These are phyloP conservation scores for Blastobasis lacticolella DNA, from an alignment of 2,888 invertebrate species.

Conservation along the genomic window DNA sequence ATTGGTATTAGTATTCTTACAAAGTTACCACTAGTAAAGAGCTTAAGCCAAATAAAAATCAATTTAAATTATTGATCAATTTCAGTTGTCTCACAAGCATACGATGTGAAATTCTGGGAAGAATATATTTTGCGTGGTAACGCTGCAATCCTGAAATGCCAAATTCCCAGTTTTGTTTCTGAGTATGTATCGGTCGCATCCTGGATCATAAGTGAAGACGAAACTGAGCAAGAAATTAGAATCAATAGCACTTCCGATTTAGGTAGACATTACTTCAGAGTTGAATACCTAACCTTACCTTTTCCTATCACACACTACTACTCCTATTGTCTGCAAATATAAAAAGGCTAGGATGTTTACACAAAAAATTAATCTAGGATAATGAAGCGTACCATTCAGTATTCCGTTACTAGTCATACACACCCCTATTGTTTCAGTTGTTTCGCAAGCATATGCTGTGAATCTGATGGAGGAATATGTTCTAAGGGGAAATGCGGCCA, in stretches of 20 bases:
- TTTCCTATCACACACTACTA: too few species aligned
- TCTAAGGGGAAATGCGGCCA: conserved; percentile 90
- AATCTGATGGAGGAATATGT: conserved; percentile 96
- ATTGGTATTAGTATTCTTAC: neutral
- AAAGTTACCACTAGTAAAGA: too few species aligned
- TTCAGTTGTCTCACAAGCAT: conserved; percentile 92
- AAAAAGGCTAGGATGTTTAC: too few species aligned
- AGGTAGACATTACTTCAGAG: conserved; percentile 32
- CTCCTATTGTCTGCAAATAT: too few species aligned
- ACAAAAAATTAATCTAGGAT: too few species aligned
- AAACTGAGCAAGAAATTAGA: conserved; percentile 57
- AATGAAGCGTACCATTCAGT: too few species aligned
- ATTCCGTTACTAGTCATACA: conserved; percentile 9
- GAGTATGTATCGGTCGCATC: conserved; percentile 90
- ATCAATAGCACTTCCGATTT: conserved; percentile 43
- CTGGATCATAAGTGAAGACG: conserved; percentile 87
- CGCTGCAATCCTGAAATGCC: conserved; percentile 92
- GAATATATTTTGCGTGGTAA: conserved; percentile 93
- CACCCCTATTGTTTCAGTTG: conserved; percentile 80
- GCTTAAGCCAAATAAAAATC: neutral
- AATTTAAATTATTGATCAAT: conserved; percentile 21
- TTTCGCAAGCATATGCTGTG: conserved; percentile 90
- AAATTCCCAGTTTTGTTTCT: conserved; percentile 93
- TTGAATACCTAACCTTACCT: too few species aligned
- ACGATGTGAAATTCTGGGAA: conserved; percentile 93